A percentile compares a stretch with the other conserved stretches of the same genome.
Conservation (phyloP, 2,888 invertebrate species). For the Harpagoxenus sublaevis region DNA sequence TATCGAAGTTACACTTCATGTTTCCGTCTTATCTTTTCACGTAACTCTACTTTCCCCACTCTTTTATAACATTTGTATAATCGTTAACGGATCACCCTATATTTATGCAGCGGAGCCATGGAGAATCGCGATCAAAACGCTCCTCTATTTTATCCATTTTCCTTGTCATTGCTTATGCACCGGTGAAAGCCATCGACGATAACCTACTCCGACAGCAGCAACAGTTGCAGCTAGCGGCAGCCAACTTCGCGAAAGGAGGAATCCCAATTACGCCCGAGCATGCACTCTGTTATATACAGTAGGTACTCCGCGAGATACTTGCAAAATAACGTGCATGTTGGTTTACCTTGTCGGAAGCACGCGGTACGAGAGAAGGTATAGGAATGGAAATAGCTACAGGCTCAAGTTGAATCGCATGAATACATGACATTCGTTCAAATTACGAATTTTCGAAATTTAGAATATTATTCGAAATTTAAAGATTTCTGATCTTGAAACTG, state of each 20-base stretch:
- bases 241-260: slow-evolving; percentile 63
- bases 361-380: slow-evolving; percentile 17
- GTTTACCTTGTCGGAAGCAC: slow-evolving; percentile 68
- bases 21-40: not conserved
- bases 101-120: not conserved
- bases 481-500: not conserved
- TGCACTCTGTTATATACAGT: slow-evolving; percentile 58
- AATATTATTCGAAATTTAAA: not conserved
- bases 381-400: not conserved
- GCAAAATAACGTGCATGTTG: slow-evolving; percentile 56
- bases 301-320: slow-evolving; percentile 57
- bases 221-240: slow-evolving; percentile 64
- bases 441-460: not conserved
- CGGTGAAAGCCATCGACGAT: slow-evolving; percentile 70
- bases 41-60: slow-evolving; percentile 7
- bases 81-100: not conserved
- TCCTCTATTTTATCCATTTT: slow-evolving; percentile 51
- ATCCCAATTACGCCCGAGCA: slow-evolving; percentile 68
- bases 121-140: slow-evolving; percentile 15
- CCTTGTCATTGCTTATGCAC: slow-evolving; percentile 64
- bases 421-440: too few relatives aligned
- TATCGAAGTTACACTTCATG: not conserved
- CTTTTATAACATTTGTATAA: slow-evolving; percentile 2
- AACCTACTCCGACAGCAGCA: slow-evolving; percentile 65
- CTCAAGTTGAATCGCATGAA: not conserved